A percentile compares a stretch with the other conserved stretches of the same genome.
These are phyloP conservation scores for Xylophagus ater DNA, from an alignment of 2,888 invertebrate species.

Conservation along the genomic window DNA sequence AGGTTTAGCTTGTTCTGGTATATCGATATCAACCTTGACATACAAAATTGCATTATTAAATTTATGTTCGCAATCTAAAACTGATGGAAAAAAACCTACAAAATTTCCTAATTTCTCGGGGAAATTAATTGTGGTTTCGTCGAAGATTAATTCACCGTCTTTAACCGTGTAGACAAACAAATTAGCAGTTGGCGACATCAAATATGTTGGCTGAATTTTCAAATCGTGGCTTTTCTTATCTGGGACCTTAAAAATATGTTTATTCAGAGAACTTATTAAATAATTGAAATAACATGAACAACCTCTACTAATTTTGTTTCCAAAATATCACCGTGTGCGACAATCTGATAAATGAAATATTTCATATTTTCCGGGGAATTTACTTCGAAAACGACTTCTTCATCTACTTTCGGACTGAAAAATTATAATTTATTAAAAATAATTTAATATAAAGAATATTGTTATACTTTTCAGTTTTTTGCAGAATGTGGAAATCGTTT, in stretches of 20 bases:
- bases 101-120: constrained; percentile 64
- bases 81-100: constrained; percentile 39
- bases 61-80: constrained; percentile 4
- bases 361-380: constrained; percentile 68
- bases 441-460: neutral
- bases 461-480: constrained; percentile 40
- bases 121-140: constrained; percentile 69
- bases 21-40: constrained; percentile 52
- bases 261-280: too few species aligned
- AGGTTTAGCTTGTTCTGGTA: constrained; percentile 58
- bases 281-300: too few species aligned
- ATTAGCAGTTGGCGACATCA: constrained; percentile 69
- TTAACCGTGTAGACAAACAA: constrained; percentile 66
- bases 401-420: constrained; percentile 49
- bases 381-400: constrained; percentile 62
- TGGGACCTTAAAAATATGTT: too few species aligned
- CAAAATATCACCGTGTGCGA: constrained; percentile 79
- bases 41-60: neutral
- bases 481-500: constrained; percentile 27
- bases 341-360: constrained; percentile 64
- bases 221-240: constrained; percentile 33
- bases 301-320: constrained; percentile 42
- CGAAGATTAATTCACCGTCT: constrained; percentile 65
- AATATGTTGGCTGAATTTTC: constrained; percentile 55
- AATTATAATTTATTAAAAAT: neutral